Percentiles rank a stretch among this genome's conserved stretches.
Evolutionary conservation across 2,888 invertebrate species (phyloP).

Genomic region (Halictus quadricinctus): DNA sequence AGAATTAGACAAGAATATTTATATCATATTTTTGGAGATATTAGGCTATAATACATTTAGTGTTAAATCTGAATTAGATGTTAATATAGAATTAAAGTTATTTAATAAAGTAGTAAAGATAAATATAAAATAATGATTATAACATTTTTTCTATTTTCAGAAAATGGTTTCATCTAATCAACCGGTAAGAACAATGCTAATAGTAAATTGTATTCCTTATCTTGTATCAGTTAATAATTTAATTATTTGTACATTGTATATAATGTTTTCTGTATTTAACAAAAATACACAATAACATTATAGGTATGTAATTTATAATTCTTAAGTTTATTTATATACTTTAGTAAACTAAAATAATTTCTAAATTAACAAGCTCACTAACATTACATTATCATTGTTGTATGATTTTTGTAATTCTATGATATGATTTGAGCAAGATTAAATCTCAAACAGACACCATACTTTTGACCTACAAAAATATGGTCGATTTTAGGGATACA

Average conservation of each 20-base stretch:
- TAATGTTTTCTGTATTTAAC: conserved; percentile 25
- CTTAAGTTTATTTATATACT: conserved; percentile 38
- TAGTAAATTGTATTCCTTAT: conserved; percentile 41
- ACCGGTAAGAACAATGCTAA: conserved; percentile 77
- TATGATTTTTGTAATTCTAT: conserved; percentile 51
- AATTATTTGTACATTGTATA: conserved; percentile 38
- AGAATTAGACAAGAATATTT: neutral
- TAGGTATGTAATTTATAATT: conserved; percentile 51
- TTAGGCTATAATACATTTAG: conserved; percentile 11
- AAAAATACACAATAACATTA: conserved; percentile 24
- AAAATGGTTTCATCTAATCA: conserved; percentile 81
- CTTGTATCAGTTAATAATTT: conserved; percentile 39
- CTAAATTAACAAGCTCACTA: conserved; percentile 20
- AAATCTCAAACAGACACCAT: conserved; percentile 80
- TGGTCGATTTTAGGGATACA: conserved; percentile 79
- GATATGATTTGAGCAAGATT: conserved; percentile 73
- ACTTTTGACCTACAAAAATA: conserved; percentile 65
- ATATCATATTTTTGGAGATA: conserved; percentile 10
- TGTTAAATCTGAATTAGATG: neutral
- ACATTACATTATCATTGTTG: conserved; percentile 18
- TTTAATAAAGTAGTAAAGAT: neutral
- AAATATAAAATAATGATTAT: conserved; percentile 35
- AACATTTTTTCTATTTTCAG: conserved; percentile 73
- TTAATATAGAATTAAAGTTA: conserved; percentile 9
- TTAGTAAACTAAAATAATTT: conserved; percentile 17